A percentile compares a stretch with the other conserved stretches of the same genome.
Conservation (phyloP, 2,113 vertebrate genomes). For the Anthoscopus minutus region DNA sequence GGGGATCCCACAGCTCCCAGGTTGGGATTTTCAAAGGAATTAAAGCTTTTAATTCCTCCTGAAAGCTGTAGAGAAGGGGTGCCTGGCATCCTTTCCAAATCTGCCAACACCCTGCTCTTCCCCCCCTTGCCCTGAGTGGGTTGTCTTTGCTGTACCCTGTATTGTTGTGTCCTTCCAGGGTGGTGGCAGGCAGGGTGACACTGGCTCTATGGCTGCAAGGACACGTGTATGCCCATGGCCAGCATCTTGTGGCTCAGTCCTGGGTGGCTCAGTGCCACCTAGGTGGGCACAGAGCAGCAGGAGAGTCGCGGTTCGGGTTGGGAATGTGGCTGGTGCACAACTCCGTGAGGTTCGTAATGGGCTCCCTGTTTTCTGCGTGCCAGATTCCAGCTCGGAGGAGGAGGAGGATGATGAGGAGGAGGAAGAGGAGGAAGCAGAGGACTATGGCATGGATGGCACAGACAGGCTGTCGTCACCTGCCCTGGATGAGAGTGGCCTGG, state of each 20-base stretch:
- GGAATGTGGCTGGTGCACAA: not conserved
- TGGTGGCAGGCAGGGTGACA: conserved; percentile 5
- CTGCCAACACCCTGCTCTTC: not conserved
- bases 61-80: conserved; percentile 18
- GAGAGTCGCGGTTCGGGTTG: not conserved
- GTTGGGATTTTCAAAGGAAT: conserved; percentile 35
- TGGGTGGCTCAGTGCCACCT: not conserved
- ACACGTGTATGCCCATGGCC: not conserved
- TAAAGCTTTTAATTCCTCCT: conserved; percentile 31
- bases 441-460: conserved; percentile 67
- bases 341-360: not conserved
- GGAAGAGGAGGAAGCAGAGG: conserved; percentile 73
- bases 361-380: conserved; percentile 56
- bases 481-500: conserved; percentile 90
- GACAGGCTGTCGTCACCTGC: conserved; percentile 71
- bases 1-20: conserved; percentile 39
- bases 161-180: not conserved
- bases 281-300: not conserved
- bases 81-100: not conserved
- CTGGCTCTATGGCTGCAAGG: not conserved
- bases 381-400: conserved; percentile 85
- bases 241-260: not conserved
- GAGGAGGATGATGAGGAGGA: conserved; percentile 69
- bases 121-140: not conserved
- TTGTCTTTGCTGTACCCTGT: not conserved